Conservation (phyloP, 2,797 vertebrate species). For the Hyperoplus lanceolatus region DNA sequence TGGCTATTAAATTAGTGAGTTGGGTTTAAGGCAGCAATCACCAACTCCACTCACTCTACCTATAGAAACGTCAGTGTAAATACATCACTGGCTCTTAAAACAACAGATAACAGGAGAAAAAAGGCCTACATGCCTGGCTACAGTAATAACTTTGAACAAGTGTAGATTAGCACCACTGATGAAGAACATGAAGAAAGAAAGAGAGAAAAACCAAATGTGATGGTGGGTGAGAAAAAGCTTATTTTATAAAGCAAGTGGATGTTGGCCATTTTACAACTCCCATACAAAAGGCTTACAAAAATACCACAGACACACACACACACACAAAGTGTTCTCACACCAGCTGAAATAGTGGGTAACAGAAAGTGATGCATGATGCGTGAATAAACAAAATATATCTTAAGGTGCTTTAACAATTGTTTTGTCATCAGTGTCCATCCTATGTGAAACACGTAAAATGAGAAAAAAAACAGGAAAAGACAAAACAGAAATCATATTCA, state of each 20-base stretch:
- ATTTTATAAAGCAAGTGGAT: conserved; percentile 88
- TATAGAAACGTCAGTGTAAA: conserved; percentile 58
- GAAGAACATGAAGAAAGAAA: conserved; percentile 64
- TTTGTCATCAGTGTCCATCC: conserved; percentile 66
- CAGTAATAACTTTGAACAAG: conserved; percentile 28
- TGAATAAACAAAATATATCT: conserved; percentile 72
- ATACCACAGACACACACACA: conserved; percentile 71
- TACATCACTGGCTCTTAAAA: conserved; percentile 47
- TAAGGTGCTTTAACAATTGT: conserved; percentile 89
- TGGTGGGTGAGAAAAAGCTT: conserved; percentile 85
- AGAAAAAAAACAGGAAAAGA: conserved; percentile 12
- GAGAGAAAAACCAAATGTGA: conserved; percentile 74
- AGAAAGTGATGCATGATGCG: conserved; percentile 46
- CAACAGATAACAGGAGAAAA: conserved; percentile 23
- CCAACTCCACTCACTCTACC: conserved; percentile 59
- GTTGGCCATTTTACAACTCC: conserved; percentile 87
- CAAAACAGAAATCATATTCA: conserved; percentile 45
- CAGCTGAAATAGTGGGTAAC: conserved; percentile 58
- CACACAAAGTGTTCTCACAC: conserved; percentile 52
- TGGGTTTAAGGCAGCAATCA: conserved; percentile 69
- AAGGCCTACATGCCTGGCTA: conserved; percentile 43
- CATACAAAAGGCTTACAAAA: conserved; percentile 94
- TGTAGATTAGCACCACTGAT: conserved; percentile 55
- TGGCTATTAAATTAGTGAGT: conserved; percentile 70
- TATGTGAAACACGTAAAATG: conserved; percentile 58